Evolutionary conservation across 1,140 invertebrate genomes (phyloP), one percentile per base, ranked within the genome.

Genomic region (Acromyrmex echinatior): DNA sequence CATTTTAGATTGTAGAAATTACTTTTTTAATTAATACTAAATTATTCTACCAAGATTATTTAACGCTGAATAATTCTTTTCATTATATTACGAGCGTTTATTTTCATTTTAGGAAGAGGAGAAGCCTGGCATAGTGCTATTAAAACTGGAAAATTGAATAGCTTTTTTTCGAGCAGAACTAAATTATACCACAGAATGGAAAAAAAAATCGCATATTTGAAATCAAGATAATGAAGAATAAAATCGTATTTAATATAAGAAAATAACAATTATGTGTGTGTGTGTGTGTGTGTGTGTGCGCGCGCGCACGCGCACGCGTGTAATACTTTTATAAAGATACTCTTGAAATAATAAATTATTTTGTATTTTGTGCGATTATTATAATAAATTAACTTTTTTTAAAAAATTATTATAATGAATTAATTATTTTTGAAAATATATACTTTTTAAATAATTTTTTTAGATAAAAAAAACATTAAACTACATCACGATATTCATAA

Each of bases 41-140:
- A 76, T 76, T 35, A 74, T 68, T 35, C 10, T 2, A 74, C 3
- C 35, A 45, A 78, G 2, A 6, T 78, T 35, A 78, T 78, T 65
- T 65, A n/a, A 63, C 39, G 21, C 4, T 28, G 18, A 78, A 6
- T 45, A 78, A 65, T 77, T 77, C 4, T 65, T 63, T 78, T n/a
- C 18, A 62, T 49, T 45, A 45, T 18, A 78, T 78, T 63, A 45
- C 3, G 9, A 9, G 6, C 21, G n/a, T 39, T 62, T 25, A 39
- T 3, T 77, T 78, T 7, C 35, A 35, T 12, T 91, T 81, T 88
- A 79, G 80, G 87, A 87, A 88, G 76, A 84, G 56, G 10, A 62
- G 58, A 82, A 73, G 35, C 28, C 39, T 68, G 51, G 7, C 16
- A 68, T 16, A 18, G 28, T 35, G 7, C 35, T 53, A 77, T 89